Evolutionary conservation across 2,797 vertebrate species (phyloP), one percentile per base, ranked within the genome.

Genomic region (Sebastes goodei): DNA sequence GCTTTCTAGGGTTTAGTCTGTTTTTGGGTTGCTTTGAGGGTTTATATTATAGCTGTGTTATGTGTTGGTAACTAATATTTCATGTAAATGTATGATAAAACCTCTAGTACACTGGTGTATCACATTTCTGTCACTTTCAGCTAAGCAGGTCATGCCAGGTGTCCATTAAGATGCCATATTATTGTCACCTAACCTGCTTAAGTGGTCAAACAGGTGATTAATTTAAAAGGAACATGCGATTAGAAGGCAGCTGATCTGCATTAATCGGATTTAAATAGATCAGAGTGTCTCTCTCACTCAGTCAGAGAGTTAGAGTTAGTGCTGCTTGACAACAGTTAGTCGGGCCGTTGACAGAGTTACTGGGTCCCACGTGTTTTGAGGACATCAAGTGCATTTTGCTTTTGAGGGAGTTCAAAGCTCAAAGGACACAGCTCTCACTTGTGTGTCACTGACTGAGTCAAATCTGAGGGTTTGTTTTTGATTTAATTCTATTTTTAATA

Each of bases 351-450:
- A 74, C 81, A 80, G 87, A 83, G 49, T 90, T 85, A 86, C 57
- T 27, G 9, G 66, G 85, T 94, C 93, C 92, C 93, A 90, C 74
- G 92, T 90, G 94, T 71, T 86, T 93, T 88, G 27, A 86, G 60
- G 71, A 74, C 53, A 38, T 78, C 73, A 89, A 74, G 78, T 81
- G 59, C 71, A 30, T 80, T 86, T 86, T 74, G 65, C 85, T 86
- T 86, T 74, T 74, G 82, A 79, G 72, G 42, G 74, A 65, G 56
- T 65, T 87, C 49, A 88, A 83, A 83, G 29, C 85, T 87, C 88
- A 90, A 21, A 76, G 87, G 92, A 88, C 70, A 21, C 62, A 27
- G 15, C 3, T 61, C 23, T 66, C 32, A 55, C 20, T 2, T 66
- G 25, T 69, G 55, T 20, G n/a, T 73, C 57, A 61, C 15, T 35